Base-by-base conservation (phyloP, 2,888 invertebrate genomes). In the Timema cristinae region DNA sequence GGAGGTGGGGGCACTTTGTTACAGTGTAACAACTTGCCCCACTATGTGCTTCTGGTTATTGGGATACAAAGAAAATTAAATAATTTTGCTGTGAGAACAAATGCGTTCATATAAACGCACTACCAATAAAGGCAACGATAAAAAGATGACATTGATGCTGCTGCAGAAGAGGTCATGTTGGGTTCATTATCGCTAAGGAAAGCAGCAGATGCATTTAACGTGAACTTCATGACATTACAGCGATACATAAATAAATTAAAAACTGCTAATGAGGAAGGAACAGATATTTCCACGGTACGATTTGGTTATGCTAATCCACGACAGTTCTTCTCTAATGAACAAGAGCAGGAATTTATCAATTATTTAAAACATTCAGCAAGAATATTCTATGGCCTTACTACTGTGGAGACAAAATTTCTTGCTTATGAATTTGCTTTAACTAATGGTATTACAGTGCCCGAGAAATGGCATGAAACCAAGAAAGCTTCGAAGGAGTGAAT, bases 21-120 rank as follows among this genome's bases (percentile, higher is more conserved):
- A 61, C 61, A 61, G 10, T 61, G 61, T 61, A 61, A 61, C 61
- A 61, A 61, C 61, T 13, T 13, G 15, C 61, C 61, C 61, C 61
- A 15, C 15, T 32, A 15, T 13, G 15, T 13, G 15, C 13, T 9
- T 9, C 15, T 32, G 32, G 32, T 32, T 32, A 32, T 32, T 32
- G 32, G 4, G 32, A 32, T 32, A 32, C 32, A 32, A 32, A 15
- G 10, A 16, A 61, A 5, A 61, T 13, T 9, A 13, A 61, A 32
- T 15, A 9, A 13, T 9, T 61, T 61, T 61, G 13, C 5, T 9
- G 1, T 32, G 2, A 5, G 10, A 15, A 13, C 10, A 16, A 9
- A 15, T 61, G 10, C 15, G 10, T 15, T 2, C 10, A 9, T 61
- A 61, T 15, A 61, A 61, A 61, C 15, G 61, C 15, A 61, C 15